phyloP scores from a whole-genome alignment of 1,140 invertebrate species.

The Drosophila prosaltans region DNA sequence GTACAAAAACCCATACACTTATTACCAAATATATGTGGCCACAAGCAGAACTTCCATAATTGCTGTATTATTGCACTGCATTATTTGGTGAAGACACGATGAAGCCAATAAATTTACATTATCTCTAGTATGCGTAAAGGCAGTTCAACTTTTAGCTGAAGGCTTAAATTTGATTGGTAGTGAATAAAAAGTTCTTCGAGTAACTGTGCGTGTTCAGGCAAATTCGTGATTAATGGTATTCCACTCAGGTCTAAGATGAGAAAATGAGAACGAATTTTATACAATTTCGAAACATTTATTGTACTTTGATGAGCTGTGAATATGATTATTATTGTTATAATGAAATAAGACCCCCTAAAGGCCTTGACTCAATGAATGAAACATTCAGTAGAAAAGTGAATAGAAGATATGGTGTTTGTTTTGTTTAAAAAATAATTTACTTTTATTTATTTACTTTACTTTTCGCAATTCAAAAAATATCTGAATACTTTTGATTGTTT shows the following conservation, averaged over 20 bases:
- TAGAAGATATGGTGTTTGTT: constrained; percentile 36
- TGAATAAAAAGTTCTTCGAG: constrained; percentile 11
- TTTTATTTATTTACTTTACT: constrained; percentile 71
- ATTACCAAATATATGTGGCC: not conserved
- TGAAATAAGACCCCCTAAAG: constrained; percentile 41
- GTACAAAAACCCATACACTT: constrained; percentile 26
- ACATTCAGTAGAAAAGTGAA: constrained; percentile 38
- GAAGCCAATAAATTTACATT: too few relatives aligned
- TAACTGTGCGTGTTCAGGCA: constrained; percentile 34
- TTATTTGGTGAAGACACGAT: too few relatives aligned
- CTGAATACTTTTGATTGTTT: constrained; percentile 54
- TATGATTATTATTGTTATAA: constrained; percentile 63
- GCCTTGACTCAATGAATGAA: constrained; percentile 64
- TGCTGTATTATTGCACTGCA: too few relatives aligned
- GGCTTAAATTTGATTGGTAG: constrained; percentile 3
- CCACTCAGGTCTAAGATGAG: constrained; percentile 52
- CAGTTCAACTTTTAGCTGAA: too few relatives aligned
- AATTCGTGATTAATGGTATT: constrained; percentile 63
- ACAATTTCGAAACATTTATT: constrained; percentile 70
- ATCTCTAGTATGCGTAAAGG: too few relatives aligned
- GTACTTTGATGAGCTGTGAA: constrained; percentile 73
- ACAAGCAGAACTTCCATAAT: not conserved
- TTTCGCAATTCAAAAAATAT: constrained; percentile 68
- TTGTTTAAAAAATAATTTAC: constrained; percentile 77
- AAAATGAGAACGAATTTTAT: constrained; percentile 66